phyloP scores from a whole-genome alignment of 1,140 invertebrate species.

The Eurosta solidaginis region DNA sequence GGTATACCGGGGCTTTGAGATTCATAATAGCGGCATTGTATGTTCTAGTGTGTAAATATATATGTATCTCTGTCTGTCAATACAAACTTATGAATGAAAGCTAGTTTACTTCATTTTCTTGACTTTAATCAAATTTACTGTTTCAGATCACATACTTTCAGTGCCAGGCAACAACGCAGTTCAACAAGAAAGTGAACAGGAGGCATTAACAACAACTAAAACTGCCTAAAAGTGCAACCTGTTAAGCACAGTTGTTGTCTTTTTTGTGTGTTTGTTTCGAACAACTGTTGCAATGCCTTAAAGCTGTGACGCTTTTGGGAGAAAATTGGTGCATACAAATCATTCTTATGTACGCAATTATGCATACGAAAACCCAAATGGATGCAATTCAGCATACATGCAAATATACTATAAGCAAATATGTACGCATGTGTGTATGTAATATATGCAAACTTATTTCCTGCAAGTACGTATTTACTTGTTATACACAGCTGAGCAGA shows the following conservation, averaged over 20 bases:
- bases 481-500: too few relatives aligned
- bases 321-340: too few relatives aligned
- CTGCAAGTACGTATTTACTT: neutral
- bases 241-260: neutral
- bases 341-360: too few relatives aligned
- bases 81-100: too few relatives aligned
- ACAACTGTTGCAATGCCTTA: neutral
- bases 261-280: too few relatives aligned
- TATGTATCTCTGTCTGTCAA: too few relatives aligned
- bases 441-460: neutral
- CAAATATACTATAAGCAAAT: too few relatives aligned
- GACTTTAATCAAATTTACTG: slow-evolving; percentile 15
- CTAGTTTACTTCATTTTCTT: neutral
- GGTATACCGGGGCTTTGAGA: too few relatives aligned
- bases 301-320: neutral
- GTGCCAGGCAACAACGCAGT: neutral
- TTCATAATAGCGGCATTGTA: too few relatives aligned
- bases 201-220: neutral
- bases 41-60: neutral
- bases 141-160: neutral
- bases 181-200: neutral
- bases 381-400: too few relatives aligned
- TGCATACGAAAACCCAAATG: too few relatives aligned
- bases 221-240: neutral
- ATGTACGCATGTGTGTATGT: neutral